phyloP scores from a whole-genome alignment of 2,113 vertebrate genomes.

The Ifrita kowaldi region DNA sequence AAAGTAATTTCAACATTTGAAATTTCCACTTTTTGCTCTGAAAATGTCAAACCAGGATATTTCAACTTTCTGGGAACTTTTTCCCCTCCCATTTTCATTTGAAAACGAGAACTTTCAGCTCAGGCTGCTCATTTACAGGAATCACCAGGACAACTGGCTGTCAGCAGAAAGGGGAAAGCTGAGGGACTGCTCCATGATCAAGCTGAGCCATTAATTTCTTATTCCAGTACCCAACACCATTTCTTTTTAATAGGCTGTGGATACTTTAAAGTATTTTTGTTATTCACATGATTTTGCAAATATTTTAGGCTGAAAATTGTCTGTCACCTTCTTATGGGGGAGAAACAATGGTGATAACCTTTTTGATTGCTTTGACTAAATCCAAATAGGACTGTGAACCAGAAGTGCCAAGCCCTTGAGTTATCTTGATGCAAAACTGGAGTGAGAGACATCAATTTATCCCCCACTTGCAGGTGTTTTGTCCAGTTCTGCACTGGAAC shows the following conservation, averaged over 20 bases:
- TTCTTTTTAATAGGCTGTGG: neutral
- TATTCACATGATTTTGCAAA: neutral
- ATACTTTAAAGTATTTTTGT: neutral
- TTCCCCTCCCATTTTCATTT: neutral
- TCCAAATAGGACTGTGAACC: neutral
- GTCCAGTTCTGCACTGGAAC: neutral
- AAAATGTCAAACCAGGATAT: slow-evolving; percentile 39
- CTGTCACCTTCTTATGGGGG: neutral
- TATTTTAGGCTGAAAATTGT: neutral
- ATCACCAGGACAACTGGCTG: neutral
- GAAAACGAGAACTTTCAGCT: neutral
- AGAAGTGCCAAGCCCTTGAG: neutral
- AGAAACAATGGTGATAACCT: neutral
- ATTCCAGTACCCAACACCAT: neutral
- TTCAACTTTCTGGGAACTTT: slow-evolving; percentile 40
- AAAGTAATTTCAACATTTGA: slow-evolving; percentile 60
- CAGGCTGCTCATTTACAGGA: neutral
- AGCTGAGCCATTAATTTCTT: neutral
- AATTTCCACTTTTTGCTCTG: slow-evolving; percentile 47
- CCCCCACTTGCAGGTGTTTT: neutral
- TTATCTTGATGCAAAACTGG: neutral
- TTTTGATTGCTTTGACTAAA: neutral
- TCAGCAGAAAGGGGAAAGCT: neutral
- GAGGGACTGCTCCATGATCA: neutral
- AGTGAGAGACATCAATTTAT: neutral